These are phyloP conservation scores for Cyclargus thomasi DNA, from an alignment of 1,140 invertebrate species.

Conservation along the genomic window DNA sequence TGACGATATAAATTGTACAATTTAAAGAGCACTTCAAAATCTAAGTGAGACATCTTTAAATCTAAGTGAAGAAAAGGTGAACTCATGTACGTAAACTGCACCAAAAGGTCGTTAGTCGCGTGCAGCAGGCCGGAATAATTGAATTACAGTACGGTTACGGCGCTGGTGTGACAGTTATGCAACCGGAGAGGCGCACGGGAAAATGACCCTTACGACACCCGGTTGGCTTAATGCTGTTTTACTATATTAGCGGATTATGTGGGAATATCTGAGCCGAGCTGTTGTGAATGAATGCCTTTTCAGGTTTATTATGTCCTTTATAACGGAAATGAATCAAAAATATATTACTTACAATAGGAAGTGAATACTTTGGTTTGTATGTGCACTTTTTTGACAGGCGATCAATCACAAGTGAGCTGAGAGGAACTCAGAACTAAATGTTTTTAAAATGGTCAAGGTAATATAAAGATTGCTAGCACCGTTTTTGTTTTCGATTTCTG, in stretches of 20 bases:
- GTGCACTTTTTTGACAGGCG: no score
- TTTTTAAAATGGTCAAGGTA: no score
- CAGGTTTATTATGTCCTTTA: neutral
- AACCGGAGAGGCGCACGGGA: conserved; percentile 31
- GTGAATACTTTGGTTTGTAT: no score
- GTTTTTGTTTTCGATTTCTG: no score
- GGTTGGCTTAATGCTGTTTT: conserved; percentile 10
- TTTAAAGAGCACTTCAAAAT: neutral
- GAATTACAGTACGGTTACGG: conserved; percentile 45
- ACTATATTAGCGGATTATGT: neutral
- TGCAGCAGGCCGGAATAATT: conserved; percentile 45
- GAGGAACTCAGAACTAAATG: no score
- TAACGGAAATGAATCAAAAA: neutral
- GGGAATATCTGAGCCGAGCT: neutral
- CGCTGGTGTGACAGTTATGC: conserved; percentile 40
- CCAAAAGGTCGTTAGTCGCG: conserved; percentile 49
- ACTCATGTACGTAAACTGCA: conserved; percentile 17
- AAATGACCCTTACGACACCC: conserved; percentile 31
- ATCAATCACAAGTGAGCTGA: no score
- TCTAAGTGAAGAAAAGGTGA: conserved; percentile 7
- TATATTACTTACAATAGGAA: neutral
- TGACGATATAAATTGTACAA: neutral
- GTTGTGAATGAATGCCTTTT: neutral
- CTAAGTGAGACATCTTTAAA: conserved; percentile 5
- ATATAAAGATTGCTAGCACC: no score